Conservation (phyloP, 2,888 invertebrate genomes). For the Morpho deidamia region DNA sequence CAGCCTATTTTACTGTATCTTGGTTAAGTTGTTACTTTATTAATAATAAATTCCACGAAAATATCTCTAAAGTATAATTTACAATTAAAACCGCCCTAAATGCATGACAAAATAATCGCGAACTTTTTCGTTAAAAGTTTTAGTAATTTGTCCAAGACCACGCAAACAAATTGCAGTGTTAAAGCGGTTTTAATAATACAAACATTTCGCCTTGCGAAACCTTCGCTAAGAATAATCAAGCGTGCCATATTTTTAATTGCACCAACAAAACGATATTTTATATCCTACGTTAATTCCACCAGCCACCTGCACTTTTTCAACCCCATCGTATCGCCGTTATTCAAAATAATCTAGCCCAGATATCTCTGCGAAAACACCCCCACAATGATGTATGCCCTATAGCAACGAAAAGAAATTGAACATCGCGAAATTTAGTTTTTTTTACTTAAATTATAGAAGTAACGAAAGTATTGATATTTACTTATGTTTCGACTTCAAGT, state of each 20-base stretch:
- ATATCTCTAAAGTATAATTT: too few species aligned
- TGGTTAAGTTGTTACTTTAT: too few species aligned
- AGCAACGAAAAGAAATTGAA: slow-evolving; percentile 55
- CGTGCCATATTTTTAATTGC: slow-evolving; percentile 62
- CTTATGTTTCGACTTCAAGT: slow-evolving; percentile 18
- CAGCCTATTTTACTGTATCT: too few species aligned
- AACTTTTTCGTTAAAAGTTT: too few species aligned
- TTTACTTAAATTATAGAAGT: slow-evolving; percentile 14
- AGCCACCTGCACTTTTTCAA: slow-evolving; percentile 54
- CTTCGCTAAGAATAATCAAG: slow-evolving; percentile 17
- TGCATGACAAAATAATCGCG: too few species aligned
- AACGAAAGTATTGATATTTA: slow-evolving; percentile 34
- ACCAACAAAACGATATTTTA: slow-evolving; percentile 65
- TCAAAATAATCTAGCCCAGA: slow-evolving; percentile 73
- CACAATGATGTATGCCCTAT: slow-evolving; percentile 54
- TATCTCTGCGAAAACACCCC: slow-evolving; percentile 52
- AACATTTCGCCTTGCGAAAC: too few species aligned
- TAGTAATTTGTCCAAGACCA: too few species aligned
- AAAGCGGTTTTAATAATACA: neutral
- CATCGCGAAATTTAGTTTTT: slow-evolving; percentile 33
- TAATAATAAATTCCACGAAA: too few species aligned
- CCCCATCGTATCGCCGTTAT: slow-evolving; percentile 53
- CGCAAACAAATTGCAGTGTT: too few species aligned
- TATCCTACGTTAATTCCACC: slow-evolving; percentile 39
- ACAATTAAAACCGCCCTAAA: too few species aligned